phyloP scores from a whole-genome alignment of 2,888 invertebrate genomes.

The Galerucella nymphaeae region DNA sequence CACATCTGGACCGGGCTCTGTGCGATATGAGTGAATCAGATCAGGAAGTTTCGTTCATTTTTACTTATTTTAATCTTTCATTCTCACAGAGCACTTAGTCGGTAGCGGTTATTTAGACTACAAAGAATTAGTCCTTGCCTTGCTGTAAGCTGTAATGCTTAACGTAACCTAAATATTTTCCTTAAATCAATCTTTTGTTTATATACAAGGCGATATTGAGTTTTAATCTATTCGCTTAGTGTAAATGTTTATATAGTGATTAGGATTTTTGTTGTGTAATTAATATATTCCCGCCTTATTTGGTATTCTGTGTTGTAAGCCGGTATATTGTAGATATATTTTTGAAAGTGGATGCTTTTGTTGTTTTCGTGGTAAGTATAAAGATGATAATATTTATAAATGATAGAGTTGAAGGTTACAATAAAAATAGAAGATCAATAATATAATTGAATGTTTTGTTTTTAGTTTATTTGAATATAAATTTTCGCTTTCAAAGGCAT shows the following conservation, averaged over 20 bases:
- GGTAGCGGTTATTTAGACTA: background rate
- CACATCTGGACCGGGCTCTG: slow-evolving; percentile 32
- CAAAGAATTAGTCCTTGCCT: too few relatives aligned
- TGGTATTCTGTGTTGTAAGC: background rate
- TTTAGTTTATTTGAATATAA: too few relatives aligned
- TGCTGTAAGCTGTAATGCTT: background rate
- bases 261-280: slow-evolving; percentile 6
- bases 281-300: background rate
- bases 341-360: background rate
- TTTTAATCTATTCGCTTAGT: background rate
- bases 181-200: background rate
- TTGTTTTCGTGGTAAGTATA: background rate
- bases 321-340: background rate
- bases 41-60: slow-evolving; percentile 17
- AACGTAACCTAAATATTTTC: background rate
- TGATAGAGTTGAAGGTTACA: background rate
- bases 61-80: slow-evolving; percentile 12
- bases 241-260: slow-evolving; percentile 10
- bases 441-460: background rate
- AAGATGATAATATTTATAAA: background rate
- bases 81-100: background rate
- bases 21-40: slow-evolving; percentile 18
- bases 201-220: background rate
- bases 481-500: too few relatives aligned
- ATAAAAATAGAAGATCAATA: background rate